phyloP scores from a whole-genome alignment of 2,888 invertebrate species.

The Pyrrhia umbra region DNA sequence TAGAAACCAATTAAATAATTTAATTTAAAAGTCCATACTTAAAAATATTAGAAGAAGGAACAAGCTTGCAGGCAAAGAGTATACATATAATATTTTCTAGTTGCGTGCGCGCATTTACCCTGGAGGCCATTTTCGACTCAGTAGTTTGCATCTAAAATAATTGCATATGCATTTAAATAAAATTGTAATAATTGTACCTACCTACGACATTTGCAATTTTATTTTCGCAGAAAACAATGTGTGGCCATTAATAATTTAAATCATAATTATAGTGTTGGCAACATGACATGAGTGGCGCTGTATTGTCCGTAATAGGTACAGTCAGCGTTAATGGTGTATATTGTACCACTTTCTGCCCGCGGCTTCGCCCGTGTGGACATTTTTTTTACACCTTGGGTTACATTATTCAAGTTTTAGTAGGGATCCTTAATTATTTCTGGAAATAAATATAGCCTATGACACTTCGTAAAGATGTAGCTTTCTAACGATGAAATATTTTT shows the following conservation, averaged over 20 bases:
- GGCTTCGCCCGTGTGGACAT: no score
- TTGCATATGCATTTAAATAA: slow-evolving; percentile 59
- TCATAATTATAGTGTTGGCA: slow-evolving; percentile 25
- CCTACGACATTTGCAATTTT: slow-evolving; percentile 44
- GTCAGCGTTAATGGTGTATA: not conserved
- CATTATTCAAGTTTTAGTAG: no score
- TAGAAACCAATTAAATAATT: no score
- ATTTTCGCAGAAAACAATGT: slow-evolving; percentile 50
- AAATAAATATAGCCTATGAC: no score
- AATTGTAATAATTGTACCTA: slow-evolving; percentile 69
- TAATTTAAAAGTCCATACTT: no score
- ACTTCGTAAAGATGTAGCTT: no score
- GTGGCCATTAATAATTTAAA: slow-evolving; percentile 31
- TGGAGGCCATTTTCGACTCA: slow-evolving; percentile 65
- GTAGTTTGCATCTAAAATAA: slow-evolving; percentile 60
- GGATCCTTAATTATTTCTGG: no score
- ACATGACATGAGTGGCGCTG: not conserved
- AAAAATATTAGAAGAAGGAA: not conserved
- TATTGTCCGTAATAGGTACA: slow-evolving; percentile 16
- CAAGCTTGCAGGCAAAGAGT: slow-evolving; percentile 4
- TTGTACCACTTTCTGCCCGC: no score
- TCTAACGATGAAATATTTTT: no score
- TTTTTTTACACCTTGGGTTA: no score
- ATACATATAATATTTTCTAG: slow-evolving; percentile 47
- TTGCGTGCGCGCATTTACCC: slow-evolving; percentile 68